Evolutionary conservation across 2,113 vertebrate genomes (phyloP), one percentile per base, ranked within the genome.

Genomic region (Equus przewalskii): DNA sequence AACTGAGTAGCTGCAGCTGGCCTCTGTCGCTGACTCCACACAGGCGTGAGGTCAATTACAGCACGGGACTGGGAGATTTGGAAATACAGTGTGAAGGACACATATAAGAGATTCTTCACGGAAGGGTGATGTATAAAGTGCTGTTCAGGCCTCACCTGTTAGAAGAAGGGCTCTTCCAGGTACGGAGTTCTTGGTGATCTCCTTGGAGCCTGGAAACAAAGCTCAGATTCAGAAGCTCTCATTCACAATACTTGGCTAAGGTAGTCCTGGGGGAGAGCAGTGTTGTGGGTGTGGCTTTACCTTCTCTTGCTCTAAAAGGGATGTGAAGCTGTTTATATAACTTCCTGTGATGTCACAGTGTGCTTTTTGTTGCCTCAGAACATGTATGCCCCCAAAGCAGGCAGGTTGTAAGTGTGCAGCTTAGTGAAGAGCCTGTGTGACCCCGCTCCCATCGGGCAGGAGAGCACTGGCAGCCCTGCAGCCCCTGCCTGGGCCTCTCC

Each of bases 1-100:
- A 99, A 99, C 98, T 99, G 99, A 99, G 56, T 99, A 99, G 98
- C 98, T 99, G 93, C 99, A 99, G 98, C 98, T 99, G 98, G 99
- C 99, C 0, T 99, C 98, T 0, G 98, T 99, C 95, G 99, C 99
- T 0, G 99, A 99, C 72, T 97, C 98, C 46, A 99, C 99, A 0
- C 99, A 99, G 99, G 99, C 99, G 95, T 65, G 97, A 1, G 44
- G 64, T 49, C 44, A 7, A 18, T 4, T 2, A 28, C 0, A 0
- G 28, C 15, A 0, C 0, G 54, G 41, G 18, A 51, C 21, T 5
- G 44, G 72, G 76, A 46, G 24, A 7, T 33, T 60, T 36, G 79
- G 67, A 51, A 49, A 14, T 11, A 21, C 1, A 6, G 44, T 19
- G 10, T 36, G 64, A 36, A 22, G 22, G 49, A 21, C 24, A 3